phyloP scores from a whole-genome alignment of 2,797 vertebrate species.

The Spinus olivaceus region DNA sequence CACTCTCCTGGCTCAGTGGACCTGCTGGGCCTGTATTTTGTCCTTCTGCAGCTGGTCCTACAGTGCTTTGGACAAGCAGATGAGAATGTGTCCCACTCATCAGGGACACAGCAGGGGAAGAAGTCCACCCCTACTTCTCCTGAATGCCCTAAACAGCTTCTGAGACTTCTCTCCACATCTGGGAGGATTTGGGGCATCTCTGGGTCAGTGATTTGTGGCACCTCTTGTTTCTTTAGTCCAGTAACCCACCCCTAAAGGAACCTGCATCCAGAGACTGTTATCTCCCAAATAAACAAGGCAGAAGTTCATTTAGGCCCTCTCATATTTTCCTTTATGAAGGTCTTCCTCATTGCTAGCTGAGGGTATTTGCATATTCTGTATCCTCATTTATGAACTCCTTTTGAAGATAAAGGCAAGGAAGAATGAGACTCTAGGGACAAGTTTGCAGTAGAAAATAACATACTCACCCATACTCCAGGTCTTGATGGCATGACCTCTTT shows the following conservation, averaged over 20 bases:
- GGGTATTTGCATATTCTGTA: not conserved
- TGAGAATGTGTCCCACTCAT: not conserved
- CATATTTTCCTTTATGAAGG: not conserved
- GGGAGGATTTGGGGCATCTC: not conserved
- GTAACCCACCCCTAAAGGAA: not conserved
- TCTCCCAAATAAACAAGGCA: not conserved
- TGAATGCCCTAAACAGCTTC: not conserved
- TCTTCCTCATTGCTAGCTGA: not conserved
- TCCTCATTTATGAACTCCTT: not conserved
- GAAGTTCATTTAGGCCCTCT: not conserved
- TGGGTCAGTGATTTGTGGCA: not conserved
- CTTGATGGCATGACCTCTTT: not conserved
- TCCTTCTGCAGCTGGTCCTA: not conserved
- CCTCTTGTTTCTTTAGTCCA: not conserved
- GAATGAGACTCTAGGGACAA: not conserved
- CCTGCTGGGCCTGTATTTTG: accelerated
- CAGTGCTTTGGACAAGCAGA: not conserved
- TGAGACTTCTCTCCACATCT: not conserved
- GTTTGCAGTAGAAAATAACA: not conserved
- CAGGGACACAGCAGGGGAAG: not conserved
- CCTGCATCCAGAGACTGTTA: not conserved
- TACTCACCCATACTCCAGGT: not conserved
- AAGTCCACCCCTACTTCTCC: not conserved
- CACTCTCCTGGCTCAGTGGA: not conserved
- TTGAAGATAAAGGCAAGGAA: not conserved